Evolutionary conservation across 2,888 invertebrate species (phyloP), one percentile per base, ranked within the genome.

Genomic region (Trichogramma evanescens): DNA sequence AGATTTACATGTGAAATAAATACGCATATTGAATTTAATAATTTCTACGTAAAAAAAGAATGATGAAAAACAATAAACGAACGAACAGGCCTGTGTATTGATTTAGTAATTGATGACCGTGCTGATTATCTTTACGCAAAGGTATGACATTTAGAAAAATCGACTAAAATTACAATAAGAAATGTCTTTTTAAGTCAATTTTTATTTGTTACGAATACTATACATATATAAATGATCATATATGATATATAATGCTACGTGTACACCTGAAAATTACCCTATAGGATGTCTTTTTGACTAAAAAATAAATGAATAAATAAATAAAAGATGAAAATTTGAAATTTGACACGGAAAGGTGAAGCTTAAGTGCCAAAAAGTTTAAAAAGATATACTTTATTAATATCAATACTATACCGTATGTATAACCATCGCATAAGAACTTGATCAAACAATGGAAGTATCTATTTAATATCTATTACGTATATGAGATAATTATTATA

Each of bases 401-500:
- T 45, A 45, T 45, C 8, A 45, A 45, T 45, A 45, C 54, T 56
- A 57, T 57, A 62, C 54, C 26, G 26, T 26, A 26, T 26, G 26
- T 26, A 26, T 26, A 26, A 26, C 26, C 26, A 26, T 26, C 26
- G 26, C 26, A 26, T 26, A 26, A 26, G 26, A 26, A 26, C 56
- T 64, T 61, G 55, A 64, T 56, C 64, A 64, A 64, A 64, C 60
- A 62, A 64, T 64, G 62, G 62, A 64, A 64, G 62, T 64, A 64
- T 62, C 54, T 64, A 62, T 58, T 60, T 62, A 62, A 62, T 60
- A 60, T 52, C 55, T 56, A 45, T 45, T 45, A 64, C 50, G 52
- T 62, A 62, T 56, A 57, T 45, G 52, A 59, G 62, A 60, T 54
- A 58, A 56, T 55, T 46, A 62, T 45, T 9, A 45, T 45, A 45